A percentile compares a stretch with the other conserved stretches of the same genome.
These are phyloP conservation scores for Scomber colias DNA, from an alignment of 2,113 vertebrate species.

Conservation along the genomic window DNA sequence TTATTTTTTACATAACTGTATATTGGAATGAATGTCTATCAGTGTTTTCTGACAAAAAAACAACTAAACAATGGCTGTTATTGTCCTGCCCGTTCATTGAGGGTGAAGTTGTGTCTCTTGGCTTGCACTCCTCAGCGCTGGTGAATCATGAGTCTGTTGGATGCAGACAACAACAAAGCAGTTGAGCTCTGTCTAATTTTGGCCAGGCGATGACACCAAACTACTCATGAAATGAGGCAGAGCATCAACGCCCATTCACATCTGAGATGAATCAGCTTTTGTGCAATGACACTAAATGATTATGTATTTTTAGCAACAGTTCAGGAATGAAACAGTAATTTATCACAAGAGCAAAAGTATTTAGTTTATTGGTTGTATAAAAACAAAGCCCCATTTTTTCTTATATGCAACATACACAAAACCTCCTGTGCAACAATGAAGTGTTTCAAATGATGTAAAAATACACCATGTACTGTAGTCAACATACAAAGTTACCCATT, in stretches of 20 bases:
- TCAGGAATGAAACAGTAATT: neutral
- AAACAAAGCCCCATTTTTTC: neutral
- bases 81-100: neutral
- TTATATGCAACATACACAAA: neutral
- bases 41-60: neutral
- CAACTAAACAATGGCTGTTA: neutral
- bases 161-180: neutral
- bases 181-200: constrained; percentile 17
- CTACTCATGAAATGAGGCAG: neutral
- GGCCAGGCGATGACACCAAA: constrained; percentile 73
- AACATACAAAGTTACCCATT: too few relatives aligned
- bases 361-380: neutral
- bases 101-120: constrained; percentile 24
- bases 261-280: neutral
- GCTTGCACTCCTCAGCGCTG: neutral
- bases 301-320: neutral
- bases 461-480: neutral
- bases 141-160: constrained; percentile 29
- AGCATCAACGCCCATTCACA: neutral
- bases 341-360: neutral
- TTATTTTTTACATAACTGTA: neutral
- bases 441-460: neutral
- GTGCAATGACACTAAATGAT: neutral
- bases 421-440: neutral
- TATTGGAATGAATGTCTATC: neutral